These are phyloP conservation scores for Microhierax caerulescens DNA, from an alignment of 2,797 vertebrate genomes.

Conservation along the genomic window DNA sequence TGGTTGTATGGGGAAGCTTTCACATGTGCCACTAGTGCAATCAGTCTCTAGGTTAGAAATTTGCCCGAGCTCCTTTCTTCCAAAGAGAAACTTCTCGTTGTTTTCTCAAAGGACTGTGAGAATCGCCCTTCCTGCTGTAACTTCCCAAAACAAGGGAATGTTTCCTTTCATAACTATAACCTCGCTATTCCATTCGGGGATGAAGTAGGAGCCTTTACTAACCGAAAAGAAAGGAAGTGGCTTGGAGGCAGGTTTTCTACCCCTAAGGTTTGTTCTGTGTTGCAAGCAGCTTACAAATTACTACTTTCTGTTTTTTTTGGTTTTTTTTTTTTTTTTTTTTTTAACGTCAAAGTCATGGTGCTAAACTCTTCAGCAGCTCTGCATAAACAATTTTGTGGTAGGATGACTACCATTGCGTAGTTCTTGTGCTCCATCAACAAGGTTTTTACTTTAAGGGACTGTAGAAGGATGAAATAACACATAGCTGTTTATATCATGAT, in stretches of 20 bases:
- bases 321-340: not conserved
- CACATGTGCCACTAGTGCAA: not conserved
- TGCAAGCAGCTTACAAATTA: not conserved
- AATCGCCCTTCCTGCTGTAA: not conserved
- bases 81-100: not conserved
- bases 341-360: not conserved
- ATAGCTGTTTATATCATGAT: not conserved
- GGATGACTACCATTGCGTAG: not conserved
- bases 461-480: not conserved
- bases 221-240: not conserved
- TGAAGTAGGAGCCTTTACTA: not conserved
- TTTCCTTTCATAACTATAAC: not conserved
- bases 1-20: not conserved
- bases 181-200: not conserved
- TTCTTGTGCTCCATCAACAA: not conserved
- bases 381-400: not conserved
- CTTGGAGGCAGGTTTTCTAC: not conserved
- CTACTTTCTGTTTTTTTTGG: no score
- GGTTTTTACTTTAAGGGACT: constrained; percentile 24
- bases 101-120: not conserved
- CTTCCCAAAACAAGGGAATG: not conserved
- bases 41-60: not conserved
- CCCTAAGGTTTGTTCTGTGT: not conserved
- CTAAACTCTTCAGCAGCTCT: not conserved
- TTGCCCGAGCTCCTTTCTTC: not conserved